Conservation (phyloP, 2,113 vertebrate species). For the Labeo rohita region DNA sequence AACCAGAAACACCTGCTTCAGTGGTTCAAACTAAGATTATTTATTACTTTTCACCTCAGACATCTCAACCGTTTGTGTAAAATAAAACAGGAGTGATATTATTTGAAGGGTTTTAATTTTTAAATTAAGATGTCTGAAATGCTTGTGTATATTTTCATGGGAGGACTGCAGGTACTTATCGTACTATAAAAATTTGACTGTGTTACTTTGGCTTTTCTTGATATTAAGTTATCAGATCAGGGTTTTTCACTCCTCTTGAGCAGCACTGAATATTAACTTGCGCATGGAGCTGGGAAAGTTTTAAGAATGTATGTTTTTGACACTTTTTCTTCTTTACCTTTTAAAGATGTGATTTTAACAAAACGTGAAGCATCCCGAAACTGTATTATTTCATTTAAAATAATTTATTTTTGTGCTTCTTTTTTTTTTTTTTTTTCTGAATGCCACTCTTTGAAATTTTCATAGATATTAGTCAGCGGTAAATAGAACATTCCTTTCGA, state of each 20-base stretch:
- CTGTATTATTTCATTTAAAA: not conserved
- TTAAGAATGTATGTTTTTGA: not conserved
- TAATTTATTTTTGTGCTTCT: not conserved
- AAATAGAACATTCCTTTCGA: not conserved
- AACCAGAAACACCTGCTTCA: not conserved
- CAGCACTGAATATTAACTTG: constrained; percentile 17
- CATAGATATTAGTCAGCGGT: not conserved
- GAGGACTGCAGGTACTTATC: constrained; percentile 3
- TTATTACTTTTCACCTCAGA: not conserved
- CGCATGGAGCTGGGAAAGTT: not conserved
- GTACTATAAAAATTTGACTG: not conserved
- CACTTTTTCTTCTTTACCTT: not conserved
- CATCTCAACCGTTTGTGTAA: constrained; percentile 1
- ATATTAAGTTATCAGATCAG: not conserved
- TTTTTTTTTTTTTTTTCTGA: not conserved
- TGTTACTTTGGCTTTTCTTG: constrained; percentile 2
- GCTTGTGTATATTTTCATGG: constrained; percentile 47
- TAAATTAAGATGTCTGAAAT: constrained; percentile 32
- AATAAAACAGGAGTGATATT: constrained; percentile 28
- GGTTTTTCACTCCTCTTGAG: constrained; percentile 30
- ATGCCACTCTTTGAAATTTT: not conserved
- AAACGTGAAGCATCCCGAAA: not conserved
- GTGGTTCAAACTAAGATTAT: not conserved
- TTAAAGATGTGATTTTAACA: constrained; percentile 25
- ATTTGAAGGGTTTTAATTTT: constrained; percentile 28